Evolutionary conservation across 2,113 vertebrate genomes (phyloP).

Genomic region (Epinephelus moara): DNA sequence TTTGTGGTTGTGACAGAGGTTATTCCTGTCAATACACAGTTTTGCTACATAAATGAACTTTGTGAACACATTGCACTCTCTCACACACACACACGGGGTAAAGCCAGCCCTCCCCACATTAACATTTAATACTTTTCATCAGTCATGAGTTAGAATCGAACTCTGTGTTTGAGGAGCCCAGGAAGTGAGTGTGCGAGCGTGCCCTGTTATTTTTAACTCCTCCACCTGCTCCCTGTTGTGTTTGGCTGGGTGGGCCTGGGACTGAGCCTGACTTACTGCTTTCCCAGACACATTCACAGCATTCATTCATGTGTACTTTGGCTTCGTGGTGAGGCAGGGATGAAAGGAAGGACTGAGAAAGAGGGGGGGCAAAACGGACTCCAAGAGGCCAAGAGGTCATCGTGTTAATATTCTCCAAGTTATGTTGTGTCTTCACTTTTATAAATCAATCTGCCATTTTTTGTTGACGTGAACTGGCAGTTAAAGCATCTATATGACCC

Average conservation of each 20-base stretch:
- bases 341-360: background rate
- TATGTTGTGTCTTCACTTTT: background rate
- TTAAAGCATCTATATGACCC: background rate
- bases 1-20: background rate
- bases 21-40: background rate
- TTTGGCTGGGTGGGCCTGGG: conserved; percentile 30
- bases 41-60: background rate
- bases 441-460: background rate
- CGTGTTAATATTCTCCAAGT: background rate
- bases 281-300: conserved; percentile 64
- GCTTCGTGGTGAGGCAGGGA: conserved; percentile 8
- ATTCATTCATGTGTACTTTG: conserved; percentile 66
- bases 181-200: conserved; percentile 8
- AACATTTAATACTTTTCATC: background rate
- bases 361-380: background rate
- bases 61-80: background rate
- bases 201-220: conserved; percentile 65
- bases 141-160: background rate
- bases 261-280: conserved; percentile 10
- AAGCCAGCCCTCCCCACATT: background rate
- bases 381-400: background rate
- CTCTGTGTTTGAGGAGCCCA: conserved; percentile 4
- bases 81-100: background rate
- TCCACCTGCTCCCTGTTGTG: conserved; percentile 65
- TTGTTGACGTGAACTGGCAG: background rate